Evolutionary conservation across 30 jellyfish, hydroid and myxozoan species (phyloP).

Genomic region (Hydractinia echinata): DNA sequence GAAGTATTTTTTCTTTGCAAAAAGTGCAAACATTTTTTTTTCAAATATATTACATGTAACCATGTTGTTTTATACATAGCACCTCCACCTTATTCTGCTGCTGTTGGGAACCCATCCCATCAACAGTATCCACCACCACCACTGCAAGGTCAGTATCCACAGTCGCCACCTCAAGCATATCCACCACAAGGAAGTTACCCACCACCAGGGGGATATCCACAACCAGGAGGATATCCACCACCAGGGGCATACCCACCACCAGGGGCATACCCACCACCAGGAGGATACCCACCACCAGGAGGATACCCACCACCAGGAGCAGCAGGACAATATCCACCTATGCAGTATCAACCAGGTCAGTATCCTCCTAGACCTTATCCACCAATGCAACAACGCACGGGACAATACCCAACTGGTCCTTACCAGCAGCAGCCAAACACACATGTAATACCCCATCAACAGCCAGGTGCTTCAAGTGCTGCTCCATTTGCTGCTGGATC

Average conservation of each 20-base stretch:
- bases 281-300: not conserved
- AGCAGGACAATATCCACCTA: not conserved
- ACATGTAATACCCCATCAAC: not conserved
- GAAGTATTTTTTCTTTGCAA: no score
- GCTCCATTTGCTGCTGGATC: not conserved
- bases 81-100: not conserved
- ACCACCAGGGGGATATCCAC: not conserved
- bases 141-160: not conserved
- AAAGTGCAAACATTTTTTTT: no score
- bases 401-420: not conserved
- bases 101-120: not conserved
- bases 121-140: not conserved
- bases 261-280: conserved; percentile 3
- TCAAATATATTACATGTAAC: no score
- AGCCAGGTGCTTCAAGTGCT: not conserved
- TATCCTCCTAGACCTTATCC: not conserved
- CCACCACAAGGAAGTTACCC: not conserved
- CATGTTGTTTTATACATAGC: not conserved
- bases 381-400: not conserved
- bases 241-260: not conserved
- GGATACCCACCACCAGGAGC: not conserved
- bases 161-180: not conserved
- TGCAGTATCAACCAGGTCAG: not conserved
- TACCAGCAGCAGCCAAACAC: no score
- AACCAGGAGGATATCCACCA: not conserved